Percentiles rank a stretch among this genome's conserved stretches.
These are phyloP conservation scores for Luehdorfia chinensis DNA, from an alignment of 1,140 invertebrate species.

Conservation along the genomic window DNA sequence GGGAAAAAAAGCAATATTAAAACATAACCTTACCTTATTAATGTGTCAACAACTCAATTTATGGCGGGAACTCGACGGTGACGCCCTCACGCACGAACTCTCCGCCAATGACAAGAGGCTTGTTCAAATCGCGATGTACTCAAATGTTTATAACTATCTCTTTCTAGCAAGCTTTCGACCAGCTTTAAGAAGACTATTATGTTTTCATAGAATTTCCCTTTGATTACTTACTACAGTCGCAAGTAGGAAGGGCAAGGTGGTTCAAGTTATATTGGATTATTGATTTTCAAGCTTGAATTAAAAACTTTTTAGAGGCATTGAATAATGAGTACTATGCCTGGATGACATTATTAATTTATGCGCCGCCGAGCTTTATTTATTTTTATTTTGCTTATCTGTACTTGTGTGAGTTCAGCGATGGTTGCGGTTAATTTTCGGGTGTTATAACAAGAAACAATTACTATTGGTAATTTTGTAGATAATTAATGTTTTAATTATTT, in stretches of 20 bases:
- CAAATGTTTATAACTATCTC: constrained; percentile 13
- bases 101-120: constrained; percentile 42
- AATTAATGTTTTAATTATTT: no score
- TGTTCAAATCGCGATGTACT: not conserved
- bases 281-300: constrained; percentile 1
- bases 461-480: not conserved
- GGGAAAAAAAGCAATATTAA: constrained; percentile 64
- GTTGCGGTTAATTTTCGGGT: constrained; percentile 2
- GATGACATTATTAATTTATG: constrained; percentile 57
- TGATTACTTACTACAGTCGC: no score
- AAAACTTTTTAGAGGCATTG: constrained; percentile 10
- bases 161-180: constrained; percentile 7
- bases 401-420: constrained; percentile 18
- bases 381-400: constrained; percentile 25
- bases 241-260: not conserved
- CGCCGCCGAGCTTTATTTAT: constrained; percentile 33
- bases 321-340: constrained; percentile 27
- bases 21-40: constrained; percentile 72
- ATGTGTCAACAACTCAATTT: constrained; percentile 75
- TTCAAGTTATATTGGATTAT: constrained; percentile 13
- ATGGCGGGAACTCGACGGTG: constrained; percentile 61
- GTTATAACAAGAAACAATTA: not conserved
- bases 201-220: not conserved
- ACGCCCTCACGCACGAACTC: constrained; percentile 52
- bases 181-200: constrained; percentile 5